Conservation (phyloP, 2,113 vertebrate species). For the Hippocampus comes region DNA sequence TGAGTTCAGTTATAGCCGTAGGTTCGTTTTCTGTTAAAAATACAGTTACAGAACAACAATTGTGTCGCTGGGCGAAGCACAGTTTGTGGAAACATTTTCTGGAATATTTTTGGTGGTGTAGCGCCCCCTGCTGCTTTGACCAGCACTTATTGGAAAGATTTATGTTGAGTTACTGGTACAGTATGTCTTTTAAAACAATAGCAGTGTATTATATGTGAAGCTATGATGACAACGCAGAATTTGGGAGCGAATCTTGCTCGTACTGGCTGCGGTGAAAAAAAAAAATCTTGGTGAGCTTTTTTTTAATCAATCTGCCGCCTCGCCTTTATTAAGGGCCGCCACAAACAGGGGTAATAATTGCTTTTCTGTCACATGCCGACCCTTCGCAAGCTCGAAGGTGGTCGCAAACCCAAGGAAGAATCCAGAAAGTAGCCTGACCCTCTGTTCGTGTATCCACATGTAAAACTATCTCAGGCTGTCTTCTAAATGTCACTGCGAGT, state of each 20-base stretch:
- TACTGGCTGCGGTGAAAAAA: not conserved
- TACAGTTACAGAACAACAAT: no score
- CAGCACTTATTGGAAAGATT: not conserved
- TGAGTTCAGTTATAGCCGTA: not conserved
- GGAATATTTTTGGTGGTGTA: not conserved
- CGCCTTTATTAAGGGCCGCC: constrained; percentile 63
- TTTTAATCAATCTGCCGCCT: constrained; percentile 68
- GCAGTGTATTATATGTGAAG: not conserved
- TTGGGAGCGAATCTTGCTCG: not conserved
- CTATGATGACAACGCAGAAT: not conserved
- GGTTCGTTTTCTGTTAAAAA: not conserved
- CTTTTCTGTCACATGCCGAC: constrained; percentile 66
- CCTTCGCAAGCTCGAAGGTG: constrained; percentile 42
- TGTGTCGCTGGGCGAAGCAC: no score
- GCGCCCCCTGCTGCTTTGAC: not conserved
- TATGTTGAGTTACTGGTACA: no score
- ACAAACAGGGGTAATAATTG: constrained; percentile 69
- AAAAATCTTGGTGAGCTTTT: constrained; percentile 24
- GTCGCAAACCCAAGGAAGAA: constrained; percentile 29
- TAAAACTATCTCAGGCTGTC: constrained; percentile 61
- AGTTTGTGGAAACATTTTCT: no score
- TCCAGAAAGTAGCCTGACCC: constrained; percentile 40
- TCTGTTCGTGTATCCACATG: constrained; percentile 52
- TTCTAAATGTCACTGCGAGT: constrained; percentile 71
- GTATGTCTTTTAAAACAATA: not conserved